Base-by-base conservation (phyloP, 2,888 invertebrate genomes). In the Pyrgus malvae region DNA sequence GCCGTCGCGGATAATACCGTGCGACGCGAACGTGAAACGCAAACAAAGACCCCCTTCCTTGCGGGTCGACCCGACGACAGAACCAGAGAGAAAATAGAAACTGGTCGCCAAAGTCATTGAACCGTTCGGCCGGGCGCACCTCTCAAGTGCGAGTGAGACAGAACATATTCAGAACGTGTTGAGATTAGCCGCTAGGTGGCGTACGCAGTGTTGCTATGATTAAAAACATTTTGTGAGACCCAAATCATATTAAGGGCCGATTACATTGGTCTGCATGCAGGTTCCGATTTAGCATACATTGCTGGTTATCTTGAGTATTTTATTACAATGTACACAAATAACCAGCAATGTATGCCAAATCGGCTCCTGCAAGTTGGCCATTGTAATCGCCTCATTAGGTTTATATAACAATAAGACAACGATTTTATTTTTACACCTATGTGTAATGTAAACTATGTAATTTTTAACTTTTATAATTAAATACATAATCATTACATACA, bases 31-130 rank as follows among this genome's bases (percentile, higher is more conserved):
- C 84, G 88, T 82, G 81, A 86, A 87, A 88, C 84, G 89, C 90
- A 89, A 90, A 90, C 90, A 90, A 90, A 90, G 89, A 83, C 86
- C 80, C 74, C 81, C 82, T 85, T 81, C 82, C 79, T 79, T 77
- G 68, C 70, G 63, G 79, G 72, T 78, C 77, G 79, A 82, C 72
- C 77, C 82, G 80, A 86, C 87, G 86, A 85, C 84, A 81, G 78
- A 76, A 88, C 88, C 89, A 89, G 85, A 90, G 89, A 90, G 87
- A 90, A 90, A 90, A 90, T 90, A 90, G 89, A 90, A 89, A 89
- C 89, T 76, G 83, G 84, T 80, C 82, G 80, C 78, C 80, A 84
- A 74, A 89, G 90, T 90, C 90, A 90, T 90, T 90, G 90, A 90
- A 90, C 90, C 90, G 74, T 84, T 87, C 83, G 78, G 69, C 78